Evolutionary conservation across 2,113 vertebrate genomes (phyloP), one percentile per base, ranked within the genome.

Genomic region (Onychostruthus taczanowskii): DNA sequence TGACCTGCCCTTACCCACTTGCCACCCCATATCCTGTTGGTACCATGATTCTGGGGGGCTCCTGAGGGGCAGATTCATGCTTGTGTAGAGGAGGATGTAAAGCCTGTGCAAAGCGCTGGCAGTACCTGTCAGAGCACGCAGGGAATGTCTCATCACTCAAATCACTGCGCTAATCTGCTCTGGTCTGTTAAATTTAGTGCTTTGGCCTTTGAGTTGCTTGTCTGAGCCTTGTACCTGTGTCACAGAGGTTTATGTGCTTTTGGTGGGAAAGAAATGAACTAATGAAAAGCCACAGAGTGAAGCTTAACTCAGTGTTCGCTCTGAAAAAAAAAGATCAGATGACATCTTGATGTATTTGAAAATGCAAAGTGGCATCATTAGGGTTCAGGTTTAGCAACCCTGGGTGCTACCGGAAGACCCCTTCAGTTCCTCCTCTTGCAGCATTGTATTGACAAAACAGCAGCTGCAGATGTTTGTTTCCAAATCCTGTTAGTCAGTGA

Each of bases 161-260:
- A 49, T 78, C 68, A 55, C 86, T 68, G 64, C 0, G 1, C 88
- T 94, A 64, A 84, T 87, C 78, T 89, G 62, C 31, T 89, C 78
- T 64, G 81, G 35, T 81, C 90, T 87, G 70, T 85, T 95, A 87
- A 67, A 92, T 88, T 52, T 90, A 89, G 76, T 90, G 64, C 64
- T 93, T 94, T 94, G 89, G 94, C 92, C 68, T 95, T 94, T 70
- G 49, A 90, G 76, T 92, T 16, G 3, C 86, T 92, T 92, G 84
- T 84, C 68, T 81, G 76, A 70, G 93, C 90, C 87, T 74, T 78
- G 72, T 84, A 75, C 79, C 79, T 90, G 79, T 80, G 49, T 89
- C 78, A n/a, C 26, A 86, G 86, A 94, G 55, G 75, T 88, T 91
- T 91, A 73, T 19, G 20, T 94, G 68, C 68, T 75, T 92, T 79